phyloP scores from a whole-genome alignment of 2,113 vertebrate species.

The Prinia subflava region DNA sequence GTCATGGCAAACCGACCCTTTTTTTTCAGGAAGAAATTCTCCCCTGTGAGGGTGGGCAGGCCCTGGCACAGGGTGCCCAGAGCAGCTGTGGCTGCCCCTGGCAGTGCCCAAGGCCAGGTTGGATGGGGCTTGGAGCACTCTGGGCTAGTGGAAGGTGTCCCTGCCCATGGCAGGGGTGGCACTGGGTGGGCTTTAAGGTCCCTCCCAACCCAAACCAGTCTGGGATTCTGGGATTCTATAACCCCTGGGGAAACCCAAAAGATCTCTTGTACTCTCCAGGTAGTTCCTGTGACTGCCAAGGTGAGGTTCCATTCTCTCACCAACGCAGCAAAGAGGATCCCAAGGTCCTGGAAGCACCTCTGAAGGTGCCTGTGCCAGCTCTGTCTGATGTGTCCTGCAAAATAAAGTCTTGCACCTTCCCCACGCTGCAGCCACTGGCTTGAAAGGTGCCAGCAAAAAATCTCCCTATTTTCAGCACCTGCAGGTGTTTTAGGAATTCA shows the following conservation, averaged over 20 bases:
- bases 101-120: background rate
- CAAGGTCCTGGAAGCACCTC: background rate
- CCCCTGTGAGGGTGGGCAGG: background rate
- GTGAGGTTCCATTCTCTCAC: background rate
- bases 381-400: background rate
- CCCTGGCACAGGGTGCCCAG: background rate
- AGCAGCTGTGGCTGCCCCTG: background rate
- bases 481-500: background rate
- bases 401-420: background rate
- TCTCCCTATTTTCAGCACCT: background rate
- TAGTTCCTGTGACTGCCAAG: background rate
- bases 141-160: background rate
- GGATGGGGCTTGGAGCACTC: background rate
- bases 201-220: background rate
- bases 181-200: background rate
- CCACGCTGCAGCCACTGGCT: background rate
- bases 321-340: background rate
- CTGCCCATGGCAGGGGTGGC: background rate
- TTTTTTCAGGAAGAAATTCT: background rate
- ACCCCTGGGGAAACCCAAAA: background rate
- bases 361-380: background rate
- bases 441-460: background rate
- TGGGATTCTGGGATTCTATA: background rate
- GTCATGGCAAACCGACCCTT: background rate
- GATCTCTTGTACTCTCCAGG: background rate